Percentiles rank a stretch among this genome's conserved stretches.
phyloP scores from a whole-genome alignment of 2,888 invertebrate genomes.

The Clunio marinus region DNA sequence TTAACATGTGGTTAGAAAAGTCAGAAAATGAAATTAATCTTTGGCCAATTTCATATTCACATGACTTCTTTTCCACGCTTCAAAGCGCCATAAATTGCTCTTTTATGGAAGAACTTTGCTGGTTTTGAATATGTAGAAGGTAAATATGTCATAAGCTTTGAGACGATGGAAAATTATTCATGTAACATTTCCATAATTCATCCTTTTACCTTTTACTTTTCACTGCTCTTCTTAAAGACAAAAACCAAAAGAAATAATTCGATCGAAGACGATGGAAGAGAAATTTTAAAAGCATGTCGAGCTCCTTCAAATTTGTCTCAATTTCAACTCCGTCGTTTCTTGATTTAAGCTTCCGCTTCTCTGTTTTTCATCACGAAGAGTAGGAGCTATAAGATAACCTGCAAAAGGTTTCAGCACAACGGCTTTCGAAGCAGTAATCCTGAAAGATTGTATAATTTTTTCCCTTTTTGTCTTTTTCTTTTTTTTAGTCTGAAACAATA shows the following conservation, averaged over 20 bases:
- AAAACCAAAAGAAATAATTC: background rate
- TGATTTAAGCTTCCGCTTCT: background rate
- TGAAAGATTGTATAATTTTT: conserved; percentile 25
- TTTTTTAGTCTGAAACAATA: background rate
- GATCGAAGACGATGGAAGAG: too few species aligned
- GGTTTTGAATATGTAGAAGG: background rate
- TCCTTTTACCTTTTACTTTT: background rate
- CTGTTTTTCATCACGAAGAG: too few species aligned
- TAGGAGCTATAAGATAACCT: too few species aligned
- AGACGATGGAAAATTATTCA: background rate
- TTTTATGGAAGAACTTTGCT: too few species aligned
- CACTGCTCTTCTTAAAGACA: background rate
- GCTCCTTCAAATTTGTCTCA: background rate
- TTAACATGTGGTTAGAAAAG: background rate
- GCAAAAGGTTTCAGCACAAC: background rate
- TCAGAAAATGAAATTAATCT: background rate
- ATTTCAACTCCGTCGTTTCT: background rate
- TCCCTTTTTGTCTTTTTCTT: too few species aligned
- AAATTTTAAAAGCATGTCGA: background rate
- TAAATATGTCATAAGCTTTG: background rate
- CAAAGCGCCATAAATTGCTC: too few species aligned
- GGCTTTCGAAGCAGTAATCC: background rate
- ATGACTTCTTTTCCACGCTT: too few species aligned
- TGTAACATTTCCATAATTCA: conserved; percentile 5
- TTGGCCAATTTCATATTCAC: too few species aligned